Evolutionary conservation across 2,888 invertebrate genomes (phyloP).

Genomic region (Eumerus sabulonum): DNA sequence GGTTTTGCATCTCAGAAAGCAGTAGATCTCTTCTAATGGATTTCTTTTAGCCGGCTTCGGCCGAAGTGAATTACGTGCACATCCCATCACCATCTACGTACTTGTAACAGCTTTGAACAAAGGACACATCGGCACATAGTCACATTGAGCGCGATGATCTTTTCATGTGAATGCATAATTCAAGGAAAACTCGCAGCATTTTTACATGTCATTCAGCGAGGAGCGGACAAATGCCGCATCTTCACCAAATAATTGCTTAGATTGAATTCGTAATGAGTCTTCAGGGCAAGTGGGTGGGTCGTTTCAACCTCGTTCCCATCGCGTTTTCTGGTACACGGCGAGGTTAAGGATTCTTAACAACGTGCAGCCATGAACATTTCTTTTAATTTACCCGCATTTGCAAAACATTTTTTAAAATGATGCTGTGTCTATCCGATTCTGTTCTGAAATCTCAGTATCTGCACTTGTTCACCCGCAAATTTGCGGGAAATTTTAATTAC

Average conservation of each 20-base stretch:
- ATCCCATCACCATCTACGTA: slow-evolving; percentile 1
- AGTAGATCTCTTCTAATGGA: slow-evolving; percentile 50
- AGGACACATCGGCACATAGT: slow-evolving; percentile 45
- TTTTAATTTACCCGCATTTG: slow-evolving; percentile 46
- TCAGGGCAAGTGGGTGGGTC: slow-evolving; percentile 18
- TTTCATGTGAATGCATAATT: slow-evolving; percentile 79
- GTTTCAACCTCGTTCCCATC: background rate
- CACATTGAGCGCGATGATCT: slow-evolving; percentile 73
- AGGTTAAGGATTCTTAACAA: slow-evolving; percentile 63
- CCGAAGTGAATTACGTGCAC: slow-evolving; percentile 34
- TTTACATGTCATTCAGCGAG: slow-evolving; percentile 37
- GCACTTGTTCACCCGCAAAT: slow-evolving; percentile 23
- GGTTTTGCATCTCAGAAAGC: slow-evolving; percentile 38
- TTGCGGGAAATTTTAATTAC: slow-evolving; percentile 63
- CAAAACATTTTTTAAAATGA: slow-evolving; percentile 58
- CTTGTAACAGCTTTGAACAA: slow-evolving; percentile 45
- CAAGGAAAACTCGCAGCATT: slow-evolving; percentile 71
- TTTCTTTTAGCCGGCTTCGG: slow-evolving; percentile 32
- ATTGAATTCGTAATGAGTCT: slow-evolving; percentile 65
- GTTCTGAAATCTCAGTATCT: no score
- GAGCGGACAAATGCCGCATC: slow-evolving; percentile 48
- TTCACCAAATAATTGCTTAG: slow-evolving; percentile 65
- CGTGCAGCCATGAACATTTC: slow-evolving; percentile 42
- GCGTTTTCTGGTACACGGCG: slow-evolving; percentile 20
- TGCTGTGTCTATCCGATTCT: slow-evolving; percentile 19